These are phyloP conservation scores for Adelges cooleyi DNA, from an alignment of 1,140 invertebrate species.

Conservation along the genomic window DNA sequence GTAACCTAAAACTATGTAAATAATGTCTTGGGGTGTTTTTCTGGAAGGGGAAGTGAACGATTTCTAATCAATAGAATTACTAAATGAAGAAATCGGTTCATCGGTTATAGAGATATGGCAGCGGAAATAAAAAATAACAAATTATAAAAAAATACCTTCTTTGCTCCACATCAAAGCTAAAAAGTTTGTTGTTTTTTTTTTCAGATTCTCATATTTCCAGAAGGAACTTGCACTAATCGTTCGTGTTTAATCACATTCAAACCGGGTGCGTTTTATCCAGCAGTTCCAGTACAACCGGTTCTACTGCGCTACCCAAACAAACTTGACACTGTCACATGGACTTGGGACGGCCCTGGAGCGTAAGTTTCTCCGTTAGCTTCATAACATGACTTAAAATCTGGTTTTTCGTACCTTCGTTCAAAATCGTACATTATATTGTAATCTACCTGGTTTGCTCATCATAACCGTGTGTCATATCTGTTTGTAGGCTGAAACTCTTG, in stretches of 20 bases:
- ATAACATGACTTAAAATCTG: neutral
- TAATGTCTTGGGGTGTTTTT: no score
- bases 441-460: neutral
- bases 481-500: slow-evolving; percentile 63
- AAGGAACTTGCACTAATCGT: slow-evolving; percentile 91
- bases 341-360: slow-evolving; percentile 93
- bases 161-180: no score
- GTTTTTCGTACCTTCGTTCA: neutral
- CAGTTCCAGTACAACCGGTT: slow-evolving; percentile 88
- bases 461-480: neutral
- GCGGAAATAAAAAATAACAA: no score
- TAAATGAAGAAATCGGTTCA: no score
- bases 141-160: no score
- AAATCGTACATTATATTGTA: neutral
- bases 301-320: slow-evolving; percentile 84
- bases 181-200: no score
- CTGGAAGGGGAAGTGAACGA: no score
- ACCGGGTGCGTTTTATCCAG: slow-evolving; percentile 82
- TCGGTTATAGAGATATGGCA: no score
- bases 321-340: slow-evolving; percentile 89
- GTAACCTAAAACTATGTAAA: no score
- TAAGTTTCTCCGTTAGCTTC: slow-evolving; percentile 44
- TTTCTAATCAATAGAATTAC: no score
- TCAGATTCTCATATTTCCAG: slow-evolving; percentile 88
- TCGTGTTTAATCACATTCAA: slow-evolving; percentile 91